A percentile compares a stretch with the other conserved stretches of the same genome.
Evolutionary conservation across 2,888 invertebrate species (phyloP).

Genomic region (Psylliodes chrysocephalus): DNA sequence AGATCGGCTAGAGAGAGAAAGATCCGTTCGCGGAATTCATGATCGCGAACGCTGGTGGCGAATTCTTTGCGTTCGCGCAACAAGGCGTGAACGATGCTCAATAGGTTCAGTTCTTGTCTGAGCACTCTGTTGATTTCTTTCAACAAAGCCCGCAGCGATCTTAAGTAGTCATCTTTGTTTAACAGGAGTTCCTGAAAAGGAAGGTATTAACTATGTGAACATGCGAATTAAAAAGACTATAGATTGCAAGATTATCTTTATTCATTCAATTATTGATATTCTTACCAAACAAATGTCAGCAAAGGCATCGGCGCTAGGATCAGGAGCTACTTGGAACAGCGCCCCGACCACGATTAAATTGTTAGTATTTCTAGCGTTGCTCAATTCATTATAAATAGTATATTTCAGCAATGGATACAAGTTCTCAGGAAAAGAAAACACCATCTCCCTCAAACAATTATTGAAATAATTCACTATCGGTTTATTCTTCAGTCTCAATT

Average conservation of each 20-base stretch:
- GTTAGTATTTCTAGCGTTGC: constrained; percentile 91
- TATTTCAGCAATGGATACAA: constrained; percentile 87
- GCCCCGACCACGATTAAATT: constrained; percentile 93
- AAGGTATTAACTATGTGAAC: constrained; percentile 3
- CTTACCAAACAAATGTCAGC: constrained; percentile 82
- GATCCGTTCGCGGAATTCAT: constrained; percentile 83
- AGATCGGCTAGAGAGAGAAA: constrained; percentile 87
- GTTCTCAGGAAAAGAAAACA: constrained; percentile 85
- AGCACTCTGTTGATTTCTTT: constrained; percentile 90
- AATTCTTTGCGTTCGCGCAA: constrained; percentile 74
- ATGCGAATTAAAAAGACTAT: too few relatives aligned
- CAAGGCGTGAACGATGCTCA: constrained; percentile 81
- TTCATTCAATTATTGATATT: too few relatives aligned
- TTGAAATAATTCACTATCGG: constrained; percentile 90
- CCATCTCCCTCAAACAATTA: constrained; percentile 88
- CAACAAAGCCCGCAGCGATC: constrained; percentile 85
- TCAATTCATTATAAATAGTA: constrained; percentile 94
- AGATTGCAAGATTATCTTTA: too few relatives aligned
- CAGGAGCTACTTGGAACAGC: constrained; percentile 86
- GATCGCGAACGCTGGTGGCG: constrained; percentile 70
- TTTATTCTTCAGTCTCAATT: constrained; percentile 94
- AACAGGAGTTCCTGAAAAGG: constrained; percentile 80
- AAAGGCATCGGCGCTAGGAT: constrained; percentile 82
- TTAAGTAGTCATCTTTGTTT: constrained; percentile 89
- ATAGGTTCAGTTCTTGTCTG: constrained; percentile 82